Evolutionary conservation across 2,888 invertebrate genomes (phyloP).

Genomic region (Eristalinus aeneus): DNA sequence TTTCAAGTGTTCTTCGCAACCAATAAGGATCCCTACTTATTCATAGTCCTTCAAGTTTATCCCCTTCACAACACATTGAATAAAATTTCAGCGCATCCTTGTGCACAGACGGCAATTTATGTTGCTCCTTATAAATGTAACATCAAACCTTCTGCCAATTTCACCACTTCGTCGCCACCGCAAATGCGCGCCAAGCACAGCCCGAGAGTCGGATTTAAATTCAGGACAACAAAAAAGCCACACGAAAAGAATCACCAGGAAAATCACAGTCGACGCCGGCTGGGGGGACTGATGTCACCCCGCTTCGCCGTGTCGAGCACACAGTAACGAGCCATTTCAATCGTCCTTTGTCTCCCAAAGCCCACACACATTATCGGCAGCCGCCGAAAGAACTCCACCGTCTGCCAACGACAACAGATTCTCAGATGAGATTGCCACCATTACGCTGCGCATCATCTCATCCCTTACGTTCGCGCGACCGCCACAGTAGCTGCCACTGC

Average conservation of each 20-base stretch:
- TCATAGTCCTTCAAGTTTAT: slow-evolving; percentile 2
- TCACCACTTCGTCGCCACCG: slow-evolving; percentile 54
- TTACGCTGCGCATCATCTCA: slow-evolving; percentile 55
- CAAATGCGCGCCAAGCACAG: slow-evolving; percentile 46
- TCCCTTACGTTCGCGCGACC: slow-evolving; percentile 3
- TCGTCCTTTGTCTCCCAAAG: slow-evolving; percentile 60
- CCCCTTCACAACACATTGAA: slow-evolving; percentile 19
- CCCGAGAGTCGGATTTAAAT: slow-evolving; percentile 55
- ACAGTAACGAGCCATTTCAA: slow-evolving; percentile 57
- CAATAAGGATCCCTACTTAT: not conserved
- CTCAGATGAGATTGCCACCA: slow-evolving; percentile 66
- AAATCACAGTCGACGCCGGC: slow-evolving; percentile 2
- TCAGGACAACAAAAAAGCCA: slow-evolving; percentile 42
- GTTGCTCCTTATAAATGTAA: slow-evolving; percentile 11
- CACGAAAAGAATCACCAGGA: not conserved
- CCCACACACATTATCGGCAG: slow-evolving; percentile 69
- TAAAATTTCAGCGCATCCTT: not conserved
- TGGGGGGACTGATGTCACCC: slow-evolving; percentile 37
- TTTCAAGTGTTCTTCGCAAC: too few relatives aligned
- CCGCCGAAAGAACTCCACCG: slow-evolving; percentile 65
- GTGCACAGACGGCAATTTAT: slow-evolving; percentile 46
- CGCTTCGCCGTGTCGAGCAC: slow-evolving; percentile 3
- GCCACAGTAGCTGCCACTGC: not conserved
- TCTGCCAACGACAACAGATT: slow-evolving; percentile 70
- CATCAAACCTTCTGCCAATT: slow-evolving; percentile 47